Evolutionary conservation across 2,113 vertebrate species (phyloP), one percentile per base, ranked within the genome.

Genomic region (Zapus hudsonius): DNA sequence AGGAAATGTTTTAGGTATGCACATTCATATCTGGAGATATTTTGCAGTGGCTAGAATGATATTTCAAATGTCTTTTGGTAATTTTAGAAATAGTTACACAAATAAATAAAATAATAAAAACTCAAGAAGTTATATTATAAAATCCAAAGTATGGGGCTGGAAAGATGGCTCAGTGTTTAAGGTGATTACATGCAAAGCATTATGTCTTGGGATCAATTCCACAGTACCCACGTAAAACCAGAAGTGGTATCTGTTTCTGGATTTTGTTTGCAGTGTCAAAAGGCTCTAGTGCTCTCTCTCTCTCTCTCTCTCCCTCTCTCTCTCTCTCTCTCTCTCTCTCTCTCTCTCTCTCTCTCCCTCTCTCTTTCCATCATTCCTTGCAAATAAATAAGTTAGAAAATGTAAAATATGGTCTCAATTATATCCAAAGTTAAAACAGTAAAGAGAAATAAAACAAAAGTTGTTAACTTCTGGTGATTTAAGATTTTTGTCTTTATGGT

Each of bases 31-130:
- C 42, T 64, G 10, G 1, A 23, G n/a, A 31, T 25, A 52, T 47
- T 76, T 47, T 25, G 4, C 15, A 91, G 17, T 16, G 27, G 64
- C 12, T 93, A 13, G 93, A 93, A 70, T 69, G 0, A 76, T 64
- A 23, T 94, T 93, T 93, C 67, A 64, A 89, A 57, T 92, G 20
- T 3, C 0, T 90, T 89, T 88, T 75, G 23, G 40, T 72, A 29
- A 83, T 69, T 84, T 92, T 74, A 16, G 59, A 73, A 95, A 61
- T 44, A 36, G 74, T 57, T 89, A n/a, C 36, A 12, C 61, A 69
- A 64, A 80, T 74, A 2, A 89, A 17, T 40, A 90, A 81, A 42
- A 73, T 44, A 87, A 84, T 47, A 87, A 76, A 52, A 36, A 23
- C 2, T n/a, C 4, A 72, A 89, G 13, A 82, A 15, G 13, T 69